Evolutionary conservation across 53 echinoderm and acorn worm genomes (phyloP), one percentile per base, ranked within the genome.

Genomic region (Luidia sarsii): DNA sequence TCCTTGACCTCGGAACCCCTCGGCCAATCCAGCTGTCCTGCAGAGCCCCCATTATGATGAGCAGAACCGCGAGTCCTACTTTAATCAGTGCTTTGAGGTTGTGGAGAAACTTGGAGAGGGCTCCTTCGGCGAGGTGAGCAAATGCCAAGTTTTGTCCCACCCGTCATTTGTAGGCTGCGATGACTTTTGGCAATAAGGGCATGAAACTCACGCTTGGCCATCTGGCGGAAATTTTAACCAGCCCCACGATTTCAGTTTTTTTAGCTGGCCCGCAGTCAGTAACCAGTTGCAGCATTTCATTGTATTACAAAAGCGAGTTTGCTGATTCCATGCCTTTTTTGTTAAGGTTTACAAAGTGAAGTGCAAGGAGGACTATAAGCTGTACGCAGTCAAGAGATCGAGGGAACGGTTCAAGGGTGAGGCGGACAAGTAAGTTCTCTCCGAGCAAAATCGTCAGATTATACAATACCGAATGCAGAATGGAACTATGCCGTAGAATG

Each of bases 361-460:
- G 59, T 86, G 88, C 59, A 91, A 84, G 33, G 96, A 93, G 52
- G 92, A 88, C 73, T 90, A 89, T 4, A 75, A 88, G 15, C 54
- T 88, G 0, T 96, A 96, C 64, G 96, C 96, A 2, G 90, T 96
- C 52, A 96, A 96, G 81, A 79, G 96, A 67, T 96, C 96, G 0
- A 82, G 96, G 56, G 92, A 96, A 11, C 54, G 96, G 15, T 96
- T 96, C 80, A 90, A 80, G 23, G 96, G 96, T 57, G 92, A 90
- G 68, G 70, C 84, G 0, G 96, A 96, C 73, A 96, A 92, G 96
- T 96, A 67, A 84, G 95, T n/a, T n/a, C n/a, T n/a, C n/a, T n/a
- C n/a, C n/a, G n/a, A n/a, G n/a, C n/a, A n/a, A n/a, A n/a, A n/a
- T n/a, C n/a, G n/a, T n/a, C n/a, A n/a, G n/a, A n/a, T n/a, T n/a